Percentiles rank a stretch among this genome's conserved stretches.
Conservation (phyloP, 2,113 vertebrate genomes). For the Struthio camelus region DNA sequence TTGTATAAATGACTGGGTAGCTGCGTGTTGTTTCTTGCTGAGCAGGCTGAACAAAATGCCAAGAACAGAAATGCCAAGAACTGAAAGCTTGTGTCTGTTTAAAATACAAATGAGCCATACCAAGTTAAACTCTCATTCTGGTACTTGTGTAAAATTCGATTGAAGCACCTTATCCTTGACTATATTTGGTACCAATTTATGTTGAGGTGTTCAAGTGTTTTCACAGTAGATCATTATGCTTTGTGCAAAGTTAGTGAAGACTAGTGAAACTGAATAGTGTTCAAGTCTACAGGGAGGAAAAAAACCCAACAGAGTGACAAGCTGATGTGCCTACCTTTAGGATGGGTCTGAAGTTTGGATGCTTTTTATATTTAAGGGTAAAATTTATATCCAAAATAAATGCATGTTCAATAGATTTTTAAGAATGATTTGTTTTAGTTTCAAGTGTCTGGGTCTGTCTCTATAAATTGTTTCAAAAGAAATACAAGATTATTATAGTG, state of each 20-base stretch:
- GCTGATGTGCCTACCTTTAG: not conserved
- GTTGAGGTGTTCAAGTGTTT: not conserved
- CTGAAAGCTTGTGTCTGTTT: not conserved
- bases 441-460: not conserved
- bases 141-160: not conserved
- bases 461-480: not conserved
- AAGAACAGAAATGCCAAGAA: not conserved
- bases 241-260: not conserved
- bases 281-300: not conserved
- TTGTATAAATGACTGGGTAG: not conserved
- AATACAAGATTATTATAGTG: not conserved
- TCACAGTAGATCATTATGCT: not conserved
- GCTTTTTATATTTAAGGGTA: not conserved
- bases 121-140: not conserved
- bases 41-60: rapidly evolving
- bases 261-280: not conserved
- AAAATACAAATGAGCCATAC: not conserved
- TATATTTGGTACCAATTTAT: not conserved
- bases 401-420: not conserved
- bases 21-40: not conserved
- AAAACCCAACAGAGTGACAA: not conserved
- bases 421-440: not conserved
- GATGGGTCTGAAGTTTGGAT: not conserved
- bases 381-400: not conserved
- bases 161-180: not conserved